Conservation (phyloP, 2,113 vertebrate genomes). For the Cepphus grylle region DNA sequence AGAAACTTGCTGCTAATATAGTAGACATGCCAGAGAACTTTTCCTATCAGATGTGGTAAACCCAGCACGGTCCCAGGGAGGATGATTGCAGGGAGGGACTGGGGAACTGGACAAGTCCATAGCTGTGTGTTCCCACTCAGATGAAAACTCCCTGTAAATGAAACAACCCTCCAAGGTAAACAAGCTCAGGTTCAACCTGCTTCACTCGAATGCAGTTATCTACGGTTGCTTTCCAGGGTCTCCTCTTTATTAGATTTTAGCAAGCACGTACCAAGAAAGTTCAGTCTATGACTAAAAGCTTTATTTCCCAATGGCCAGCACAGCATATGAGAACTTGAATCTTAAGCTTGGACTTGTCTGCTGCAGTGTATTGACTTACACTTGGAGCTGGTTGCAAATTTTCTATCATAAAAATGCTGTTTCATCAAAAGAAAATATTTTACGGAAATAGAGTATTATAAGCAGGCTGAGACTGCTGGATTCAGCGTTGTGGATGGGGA, state of each 20-base stretch:
- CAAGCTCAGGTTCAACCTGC: not conserved
- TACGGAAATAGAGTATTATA: not conserved
- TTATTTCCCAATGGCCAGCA: conserved; percentile 31
- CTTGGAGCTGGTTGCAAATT: not conserved
- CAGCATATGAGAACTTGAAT: not conserved
- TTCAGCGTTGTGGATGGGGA: not conserved
- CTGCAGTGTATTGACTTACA: not conserved
- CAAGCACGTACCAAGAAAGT: not conserved
- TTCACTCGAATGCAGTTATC: not conserved
- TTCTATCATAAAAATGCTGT: not conserved
- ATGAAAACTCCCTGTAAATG: not conserved
- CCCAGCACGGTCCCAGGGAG: not conserved
- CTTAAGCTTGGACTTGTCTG: not conserved
- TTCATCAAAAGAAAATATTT: not conserved
- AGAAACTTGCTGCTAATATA: not conserved
- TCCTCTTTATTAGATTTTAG: conserved; percentile 24
- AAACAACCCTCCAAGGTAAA: not conserved
- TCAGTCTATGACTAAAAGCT: not conserved
- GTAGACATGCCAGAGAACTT: not conserved
- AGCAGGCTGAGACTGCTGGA: not conserved
- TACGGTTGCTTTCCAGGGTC: not conserved
- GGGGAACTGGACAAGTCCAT: not conserved
- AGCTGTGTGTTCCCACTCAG: not conserved
- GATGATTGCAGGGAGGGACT: not conserved
- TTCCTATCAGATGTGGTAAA: not conserved